These are phyloP conservation scores for Spilogale gracilis DNA, from an alignment of 2,113 vertebrate species.

Conservation along the genomic window DNA sequence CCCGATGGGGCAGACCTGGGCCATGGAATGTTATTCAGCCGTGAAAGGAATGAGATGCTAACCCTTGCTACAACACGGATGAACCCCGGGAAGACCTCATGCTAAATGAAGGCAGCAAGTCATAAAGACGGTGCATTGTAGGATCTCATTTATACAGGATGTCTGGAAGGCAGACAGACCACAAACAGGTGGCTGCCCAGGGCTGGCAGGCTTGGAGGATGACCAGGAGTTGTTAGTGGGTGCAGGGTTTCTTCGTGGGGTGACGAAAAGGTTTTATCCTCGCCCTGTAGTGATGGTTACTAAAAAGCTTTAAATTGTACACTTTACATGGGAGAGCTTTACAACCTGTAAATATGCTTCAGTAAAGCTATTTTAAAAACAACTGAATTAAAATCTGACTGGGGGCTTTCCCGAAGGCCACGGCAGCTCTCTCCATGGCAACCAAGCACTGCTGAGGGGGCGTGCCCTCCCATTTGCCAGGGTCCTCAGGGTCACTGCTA, in stretches of 20 bases:
- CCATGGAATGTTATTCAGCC: rapidly evolving
- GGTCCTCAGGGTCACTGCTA: rapidly evolving
- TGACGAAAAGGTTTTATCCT: slow-evolving; percentile 12
- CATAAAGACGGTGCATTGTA: not conserved
- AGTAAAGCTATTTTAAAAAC: slow-evolving; percentile 51
- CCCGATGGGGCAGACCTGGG: not conserved
- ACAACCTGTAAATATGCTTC: slow-evolving; percentile 31
- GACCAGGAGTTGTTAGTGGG: not conserved
- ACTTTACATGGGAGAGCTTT: slow-evolving; percentile 2
- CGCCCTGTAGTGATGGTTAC: not conserved
- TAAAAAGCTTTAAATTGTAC: not conserved
- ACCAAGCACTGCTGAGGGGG: not conserved
- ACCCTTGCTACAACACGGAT: rapidly evolving
- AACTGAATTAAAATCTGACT: slow-evolving; percentile 25
- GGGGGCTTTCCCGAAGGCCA: slow-evolving; percentile 33
- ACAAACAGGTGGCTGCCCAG: too few relatives aligned
- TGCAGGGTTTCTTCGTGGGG: not conserved
- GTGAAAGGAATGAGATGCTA: not conserved
- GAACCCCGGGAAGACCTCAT: not conserved
- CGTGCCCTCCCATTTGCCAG: rapidly evolving
- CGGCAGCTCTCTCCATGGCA: not conserved
- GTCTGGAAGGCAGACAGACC: not conserved
- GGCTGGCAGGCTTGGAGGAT: not conserved
- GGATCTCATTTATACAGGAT: not conserved
- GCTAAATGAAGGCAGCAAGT: not conserved